Conservation (phyloP, 2,797 vertebrate species). For the Pipistrellus pipistrellus region DNA sequence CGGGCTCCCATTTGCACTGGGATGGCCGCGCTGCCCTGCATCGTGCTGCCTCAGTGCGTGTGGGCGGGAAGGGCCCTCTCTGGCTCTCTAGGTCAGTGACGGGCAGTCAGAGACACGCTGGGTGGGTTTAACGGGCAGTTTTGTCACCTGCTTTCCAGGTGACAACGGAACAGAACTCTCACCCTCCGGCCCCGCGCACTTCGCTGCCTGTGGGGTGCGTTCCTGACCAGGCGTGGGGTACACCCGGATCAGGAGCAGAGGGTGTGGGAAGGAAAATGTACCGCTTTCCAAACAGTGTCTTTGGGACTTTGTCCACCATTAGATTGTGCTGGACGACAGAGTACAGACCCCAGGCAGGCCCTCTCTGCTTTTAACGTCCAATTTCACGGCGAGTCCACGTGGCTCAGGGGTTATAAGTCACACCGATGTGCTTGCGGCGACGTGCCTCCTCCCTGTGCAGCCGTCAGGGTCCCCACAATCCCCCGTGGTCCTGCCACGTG, state of each 20-base stretch:
- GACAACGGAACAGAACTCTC: neutral
- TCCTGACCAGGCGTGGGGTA: neutral
- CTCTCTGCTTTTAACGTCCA: constrained; percentile 82
- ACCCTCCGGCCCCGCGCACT: neutral
- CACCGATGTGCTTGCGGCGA: neutral
- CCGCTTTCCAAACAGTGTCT: constrained; percentile 74
- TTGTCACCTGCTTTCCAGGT: neutral
- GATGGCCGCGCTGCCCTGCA: neutral
- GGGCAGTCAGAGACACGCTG: neutral
- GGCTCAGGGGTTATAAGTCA: constrained; percentile 74
- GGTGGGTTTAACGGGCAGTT: neutral
- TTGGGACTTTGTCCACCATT: constrained; percentile 81
- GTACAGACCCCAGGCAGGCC: constrained; percentile 76
- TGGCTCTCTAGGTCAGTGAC: neutral
- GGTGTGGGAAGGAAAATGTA: constrained; percentile 65
- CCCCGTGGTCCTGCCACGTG: no score
- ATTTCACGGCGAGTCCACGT: constrained; percentile 57
- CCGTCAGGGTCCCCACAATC: no score
- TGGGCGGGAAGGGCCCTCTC: neutral
- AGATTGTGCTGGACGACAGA: constrained; percentile 82
- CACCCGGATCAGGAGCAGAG: constrained; percentile 51
- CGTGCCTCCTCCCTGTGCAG: constrained; percentile 53
- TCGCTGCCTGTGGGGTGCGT: neutral
- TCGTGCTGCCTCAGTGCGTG: neutral
- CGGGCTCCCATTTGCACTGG: neutral